These are phyloP conservation scores for Narcine bancroftii DNA, from an alignment of 2,113 vertebrate genomes.

Conservation along the genomic window DNA sequence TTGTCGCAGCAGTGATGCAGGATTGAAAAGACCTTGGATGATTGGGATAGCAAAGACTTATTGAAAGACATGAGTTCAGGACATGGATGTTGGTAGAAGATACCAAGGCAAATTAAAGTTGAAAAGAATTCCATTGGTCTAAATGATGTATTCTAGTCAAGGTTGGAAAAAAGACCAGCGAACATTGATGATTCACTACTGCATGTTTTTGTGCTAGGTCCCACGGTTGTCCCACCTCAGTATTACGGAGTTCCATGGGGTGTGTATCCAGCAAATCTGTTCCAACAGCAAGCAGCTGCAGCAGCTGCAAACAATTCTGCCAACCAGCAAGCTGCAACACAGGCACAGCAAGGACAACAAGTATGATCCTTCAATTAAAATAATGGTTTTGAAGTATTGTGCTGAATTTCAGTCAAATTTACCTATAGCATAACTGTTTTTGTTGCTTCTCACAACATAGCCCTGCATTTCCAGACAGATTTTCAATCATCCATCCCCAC, in stretches of 20 bases:
- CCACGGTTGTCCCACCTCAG: constrained; percentile 89
- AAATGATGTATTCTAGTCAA: not conserved
- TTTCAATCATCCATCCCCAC: too few relatives aligned
- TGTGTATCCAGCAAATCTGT: constrained; percentile 94
- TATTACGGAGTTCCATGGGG: constrained; percentile 97
- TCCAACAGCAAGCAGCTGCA: constrained; percentile 86
- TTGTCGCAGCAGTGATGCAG: not conserved
- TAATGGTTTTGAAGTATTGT: not conserved
- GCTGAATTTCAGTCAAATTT: constrained; percentile 10
- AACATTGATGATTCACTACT: not conserved
- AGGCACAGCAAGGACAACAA: constrained; percentile 80
- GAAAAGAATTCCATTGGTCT: not conserved
- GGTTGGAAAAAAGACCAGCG: not conserved
- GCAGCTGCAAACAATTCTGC: constrained; percentile 65
- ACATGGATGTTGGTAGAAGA: not conserved
- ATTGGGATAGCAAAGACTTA: not conserved
- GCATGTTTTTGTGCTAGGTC: constrained; percentile 59
- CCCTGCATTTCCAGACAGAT: too few relatives aligned
- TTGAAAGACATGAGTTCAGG: not conserved
- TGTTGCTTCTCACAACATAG: not conserved
- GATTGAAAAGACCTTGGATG: not conserved
- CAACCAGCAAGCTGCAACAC: constrained; percentile 84
- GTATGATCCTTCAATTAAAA: constrained; percentile 49
- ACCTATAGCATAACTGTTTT: not conserved
- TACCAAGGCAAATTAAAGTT: not conserved